Conservation (phyloP, 2,888 invertebrate genomes). For the Phyllotreta cruciferae region DNA sequence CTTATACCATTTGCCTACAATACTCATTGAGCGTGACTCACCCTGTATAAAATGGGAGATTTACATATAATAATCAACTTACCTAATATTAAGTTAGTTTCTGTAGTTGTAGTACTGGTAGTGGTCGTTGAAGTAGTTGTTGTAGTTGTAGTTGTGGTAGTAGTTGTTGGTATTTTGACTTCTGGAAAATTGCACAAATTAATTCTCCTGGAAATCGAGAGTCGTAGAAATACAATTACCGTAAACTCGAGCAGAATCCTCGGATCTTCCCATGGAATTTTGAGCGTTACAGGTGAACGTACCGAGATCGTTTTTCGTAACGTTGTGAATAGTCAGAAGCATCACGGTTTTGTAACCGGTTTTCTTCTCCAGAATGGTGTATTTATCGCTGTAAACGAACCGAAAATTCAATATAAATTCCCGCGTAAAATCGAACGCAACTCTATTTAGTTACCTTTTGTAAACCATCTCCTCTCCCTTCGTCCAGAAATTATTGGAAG, state of each 20-base stretch:
- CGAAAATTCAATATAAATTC: constrained; percentile 2
- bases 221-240: constrained; percentile 60
- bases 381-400: constrained; percentile 65
- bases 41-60: neutral
- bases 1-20: too few relatives aligned
- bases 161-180: constrained; percentile 51
- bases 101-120: constrained; percentile 51
- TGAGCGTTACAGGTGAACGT: constrained; percentile 75
- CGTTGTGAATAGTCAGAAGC: constrained; percentile 68
- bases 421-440: neutral
- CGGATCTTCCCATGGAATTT: constrained; percentile 74
- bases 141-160: constrained; percentile 45
- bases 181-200: constrained; percentile 50
- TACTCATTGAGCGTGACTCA: neutral
- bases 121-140: constrained; percentile 56
- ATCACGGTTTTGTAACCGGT: constrained; percentile 70
- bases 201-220: neutral
- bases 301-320: constrained; percentile 68
- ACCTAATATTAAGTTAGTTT: constrained; percentile 49
- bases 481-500: constrained; percentile 72
- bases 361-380: constrained; percentile 69
- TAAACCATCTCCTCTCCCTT: constrained; percentile 63
- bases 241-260: constrained; percentile 72
- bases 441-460: constrained; percentile 61
- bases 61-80: constrained; percentile 23